Base-by-base conservation (phyloP, 2,888 invertebrate species). In the Oligia fasciuncula region DNA sequence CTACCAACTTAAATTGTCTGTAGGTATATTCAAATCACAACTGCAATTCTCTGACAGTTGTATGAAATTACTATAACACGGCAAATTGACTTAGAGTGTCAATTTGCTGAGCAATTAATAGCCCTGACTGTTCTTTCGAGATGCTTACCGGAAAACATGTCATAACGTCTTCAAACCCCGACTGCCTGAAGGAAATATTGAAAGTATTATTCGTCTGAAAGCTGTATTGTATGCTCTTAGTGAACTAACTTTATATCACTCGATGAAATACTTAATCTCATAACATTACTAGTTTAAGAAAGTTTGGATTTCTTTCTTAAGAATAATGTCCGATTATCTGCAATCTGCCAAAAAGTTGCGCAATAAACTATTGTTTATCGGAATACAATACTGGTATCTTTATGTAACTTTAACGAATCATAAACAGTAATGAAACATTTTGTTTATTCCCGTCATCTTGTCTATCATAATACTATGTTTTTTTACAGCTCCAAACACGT, bases 351-450 rank as follows among this genome's bases (percentile, higher is more conserved):
- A 46, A 63, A 85, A 84, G 23, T 70, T 70, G 9, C 17, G 51
- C 63, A 65, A 83, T 79, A 69, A 79, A 77, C 65, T 35, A 73
- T 77, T 80, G 66, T 79, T 76, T 75, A 65, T 72, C 19, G 57
- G 70, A 68, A 69, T 43, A 62, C 17, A 8, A 65, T n/a, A 35
- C 54, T 70, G 43, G 76, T 51, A 14, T 23, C 68, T 49, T 29
- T 69, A 69, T 54, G 14, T 51, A n/a, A 62, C 13, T 54, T 54
- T 43, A 67, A 73, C 60, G 0, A 46, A 62, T 67, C 40, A 60
- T 46, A 67, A 43, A 43, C 29, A 73, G 29, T 19, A 14, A 29
- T 23, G 43, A 54, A 8, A 72, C 17, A 60, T 57, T 81, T 81
- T 69, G 4, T 81, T 75, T 74, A 43, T 68, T 63, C 19, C 62